Evolutionary conservation across 2,113 vertebrate genomes (phyloP).

Genomic region (Strix aluco): DNA sequence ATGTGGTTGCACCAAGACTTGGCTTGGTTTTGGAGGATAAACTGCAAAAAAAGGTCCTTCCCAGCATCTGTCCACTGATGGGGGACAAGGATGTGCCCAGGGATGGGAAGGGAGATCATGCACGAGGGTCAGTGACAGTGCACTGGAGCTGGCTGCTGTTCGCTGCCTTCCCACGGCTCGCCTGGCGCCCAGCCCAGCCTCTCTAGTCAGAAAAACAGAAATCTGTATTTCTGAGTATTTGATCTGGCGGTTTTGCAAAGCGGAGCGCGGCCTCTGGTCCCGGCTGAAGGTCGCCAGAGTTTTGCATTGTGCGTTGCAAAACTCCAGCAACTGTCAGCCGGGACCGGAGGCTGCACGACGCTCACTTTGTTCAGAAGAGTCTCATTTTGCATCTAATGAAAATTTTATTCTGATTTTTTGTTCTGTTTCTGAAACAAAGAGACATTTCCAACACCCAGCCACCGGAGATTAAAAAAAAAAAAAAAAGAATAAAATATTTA

Average conservation of each 20-base stretch:
- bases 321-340: neutral
- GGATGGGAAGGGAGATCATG: neutral
- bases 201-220: neutral
- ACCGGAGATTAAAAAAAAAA: neutral
- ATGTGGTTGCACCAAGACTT: neutral
- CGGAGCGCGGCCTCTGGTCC: neutral
- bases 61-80: neutral
- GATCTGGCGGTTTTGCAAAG: neutral
- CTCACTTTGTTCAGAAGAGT: fast-evolving
- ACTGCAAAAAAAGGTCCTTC: neutral
- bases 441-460: neutral
- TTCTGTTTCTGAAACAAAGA: neutral
- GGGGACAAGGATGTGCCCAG: no score
- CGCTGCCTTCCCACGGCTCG: neutral
- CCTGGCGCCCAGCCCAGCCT: neutral
- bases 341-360: neutral
- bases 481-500: neutral
- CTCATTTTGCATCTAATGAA: neutral
- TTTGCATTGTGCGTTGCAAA: fast-evolving
- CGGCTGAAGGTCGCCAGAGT: neutral
- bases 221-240: neutral
- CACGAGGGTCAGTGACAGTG: neutral
- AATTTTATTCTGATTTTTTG: neutral
- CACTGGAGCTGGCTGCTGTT: neutral
- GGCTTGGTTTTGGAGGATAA: neutral